phyloP scores from a whole-genome alignment of 2,113 vertebrate genomes.

The Callithrix jacchus region DNA sequence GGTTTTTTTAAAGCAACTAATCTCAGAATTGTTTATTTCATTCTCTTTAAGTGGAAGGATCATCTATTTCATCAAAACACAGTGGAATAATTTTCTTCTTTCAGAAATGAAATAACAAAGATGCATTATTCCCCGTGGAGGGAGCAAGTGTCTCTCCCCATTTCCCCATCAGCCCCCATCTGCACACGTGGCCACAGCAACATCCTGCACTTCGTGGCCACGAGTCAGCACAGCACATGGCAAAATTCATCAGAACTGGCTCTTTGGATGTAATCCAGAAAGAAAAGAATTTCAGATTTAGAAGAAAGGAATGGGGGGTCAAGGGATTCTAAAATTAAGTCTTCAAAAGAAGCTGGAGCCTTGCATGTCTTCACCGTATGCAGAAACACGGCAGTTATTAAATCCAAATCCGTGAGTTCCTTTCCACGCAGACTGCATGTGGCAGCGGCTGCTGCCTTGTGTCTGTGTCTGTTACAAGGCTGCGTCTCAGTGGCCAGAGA shows the following conservation, averaged over 20 bases:
- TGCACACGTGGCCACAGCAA: accelerated
- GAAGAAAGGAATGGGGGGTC: neutral
- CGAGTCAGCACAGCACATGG: accelerated
- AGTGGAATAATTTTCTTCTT: neutral
- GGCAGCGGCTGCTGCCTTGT: accelerated
- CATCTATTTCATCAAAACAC: neutral
- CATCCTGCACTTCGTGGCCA: accelerated
- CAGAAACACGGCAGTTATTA: accelerated
- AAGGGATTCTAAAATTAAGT: too few species aligned
- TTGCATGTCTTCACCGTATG: accelerated
- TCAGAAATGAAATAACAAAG: neutral
- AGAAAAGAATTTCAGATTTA: neutral
- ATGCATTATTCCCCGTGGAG: accelerated
- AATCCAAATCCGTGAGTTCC: accelerated
- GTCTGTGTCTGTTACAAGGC: neutral
- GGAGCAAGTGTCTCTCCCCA: neutral
- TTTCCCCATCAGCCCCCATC: accelerated
- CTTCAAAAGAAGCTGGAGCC: accelerated
- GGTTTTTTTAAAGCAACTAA: neutral
- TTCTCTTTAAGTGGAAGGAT: neutral
- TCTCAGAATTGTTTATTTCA: neutral
- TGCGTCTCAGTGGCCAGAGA: neutral
- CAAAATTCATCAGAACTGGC: too few species aligned
- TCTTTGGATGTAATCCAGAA: neutral
- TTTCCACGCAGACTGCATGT: accelerated